phyloP scores from a whole-genome alignment of 2,888 invertebrate genomes.

The Aleiodes testaceus region DNA sequence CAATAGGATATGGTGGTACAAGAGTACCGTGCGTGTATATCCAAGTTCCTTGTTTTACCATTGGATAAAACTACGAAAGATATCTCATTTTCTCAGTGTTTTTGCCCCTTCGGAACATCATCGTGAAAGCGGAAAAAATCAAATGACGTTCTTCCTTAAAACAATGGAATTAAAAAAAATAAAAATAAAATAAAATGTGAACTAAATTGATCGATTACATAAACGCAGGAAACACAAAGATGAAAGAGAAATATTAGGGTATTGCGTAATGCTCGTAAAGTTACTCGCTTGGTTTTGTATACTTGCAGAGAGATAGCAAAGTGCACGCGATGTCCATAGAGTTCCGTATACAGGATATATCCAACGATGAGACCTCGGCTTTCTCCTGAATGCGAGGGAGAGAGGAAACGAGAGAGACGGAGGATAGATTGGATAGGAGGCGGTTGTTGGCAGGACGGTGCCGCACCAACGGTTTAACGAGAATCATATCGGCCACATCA shows the following conservation, averaged over 20 bases:
- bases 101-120: background rate
- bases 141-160: conserved; percentile 5
- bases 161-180: too few relatives aligned
- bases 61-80: conserved; percentile 7
- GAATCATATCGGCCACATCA: conserved; percentile 64
- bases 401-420: background rate
- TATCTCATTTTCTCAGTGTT: conserved; percentile 34
- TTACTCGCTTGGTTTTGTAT: conserved; percentile 8
- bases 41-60: conserved; percentile 18
- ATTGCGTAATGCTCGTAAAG: conserved; percentile 20
- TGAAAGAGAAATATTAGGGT: conserved; percentile 16
- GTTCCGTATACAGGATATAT: conserved; percentile 24
- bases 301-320: conserved; percentile 22
- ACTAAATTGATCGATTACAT: conserved; percentile 24
- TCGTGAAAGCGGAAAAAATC: conserved; percentile 4
- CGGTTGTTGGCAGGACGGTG: conserved; percentile 13
- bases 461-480: conserved; percentile 59
- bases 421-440: conserved; percentile 6
- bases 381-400: background rate
- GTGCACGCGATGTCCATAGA: conserved; percentile 37
- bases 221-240: background rate
- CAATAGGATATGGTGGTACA: conserved; percentile 52
- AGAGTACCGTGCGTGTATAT: conserved; percentile 20
- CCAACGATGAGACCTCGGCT: background rate
- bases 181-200: background rate